Conservation (phyloP, 2,888 invertebrate species). For the Mechanitis messenoides region DNA sequence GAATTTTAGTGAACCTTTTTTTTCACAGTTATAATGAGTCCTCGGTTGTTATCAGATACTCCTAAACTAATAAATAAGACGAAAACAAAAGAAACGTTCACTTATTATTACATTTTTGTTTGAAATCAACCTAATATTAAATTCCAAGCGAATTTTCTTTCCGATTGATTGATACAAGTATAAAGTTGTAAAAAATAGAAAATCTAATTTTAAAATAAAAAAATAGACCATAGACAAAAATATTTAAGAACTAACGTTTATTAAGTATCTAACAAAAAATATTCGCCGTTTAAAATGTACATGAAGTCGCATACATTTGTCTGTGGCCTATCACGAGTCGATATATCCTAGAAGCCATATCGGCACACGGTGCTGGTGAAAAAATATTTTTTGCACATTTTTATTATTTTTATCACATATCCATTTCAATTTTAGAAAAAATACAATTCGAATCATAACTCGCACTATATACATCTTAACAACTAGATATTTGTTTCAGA, state of each 20-base stretch:
- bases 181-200: not conserved
- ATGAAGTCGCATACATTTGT: not conserved
- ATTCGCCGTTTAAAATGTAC: constrained; percentile 1
- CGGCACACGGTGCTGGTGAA: constrained; percentile 43
- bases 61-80: too few species aligned
- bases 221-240: constrained; percentile 26
- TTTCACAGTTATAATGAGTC: too few species aligned
- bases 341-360: constrained; percentile 27
- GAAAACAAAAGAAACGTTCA: too few species aligned
- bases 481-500: constrained; percentile 9
- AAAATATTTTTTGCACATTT: constrained; percentile 46
- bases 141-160: not conserved
- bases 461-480: constrained; percentile 27
- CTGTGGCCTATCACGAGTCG: not conserved
- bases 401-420: constrained; percentile 38
- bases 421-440: constrained; percentile 42
- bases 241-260: constrained; percentile 8
- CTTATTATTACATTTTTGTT: not conserved
- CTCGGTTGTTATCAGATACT: too few species aligned
- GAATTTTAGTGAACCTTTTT: too few species aligned
- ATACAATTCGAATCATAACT: constrained; percentile 39
- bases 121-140: not conserved
- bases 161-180: not conserved
- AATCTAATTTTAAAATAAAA: constrained; percentile 24
- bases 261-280: constrained; percentile 5